Evolutionary conservation across 1,140 invertebrate species (phyloP).

Genomic region (Caerostris extrusa): DNA sequence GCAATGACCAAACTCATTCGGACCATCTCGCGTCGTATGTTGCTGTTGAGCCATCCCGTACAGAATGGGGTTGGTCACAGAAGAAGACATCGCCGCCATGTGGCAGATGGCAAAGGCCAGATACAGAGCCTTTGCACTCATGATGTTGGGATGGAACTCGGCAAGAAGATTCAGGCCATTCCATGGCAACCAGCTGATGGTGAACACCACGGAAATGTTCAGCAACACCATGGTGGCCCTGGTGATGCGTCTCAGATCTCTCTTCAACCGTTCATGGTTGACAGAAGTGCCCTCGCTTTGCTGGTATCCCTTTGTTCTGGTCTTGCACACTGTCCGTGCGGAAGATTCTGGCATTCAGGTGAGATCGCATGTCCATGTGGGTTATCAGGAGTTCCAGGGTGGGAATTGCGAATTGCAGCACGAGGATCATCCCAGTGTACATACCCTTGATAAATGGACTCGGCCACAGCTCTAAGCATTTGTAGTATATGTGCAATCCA

Average conservation of each 20-base stretch:
- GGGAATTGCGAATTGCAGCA: constrained; percentile 84
- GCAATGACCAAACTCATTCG: constrained; percentile 41
- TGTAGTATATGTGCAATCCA: constrained; percentile 81
- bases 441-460: constrained; percentile 81
- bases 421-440: constrained; percentile 83
- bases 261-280: constrained; percentile 62
- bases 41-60: constrained; percentile 85
- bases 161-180: constrained; percentile 83
- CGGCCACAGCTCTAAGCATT: constrained; percentile 83
- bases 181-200: constrained; percentile 83
- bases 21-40: constrained; percentile 82
- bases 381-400: constrained; percentile 83
- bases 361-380: constrained; percentile 83
- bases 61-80: constrained; percentile 84
- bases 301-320: neutral
- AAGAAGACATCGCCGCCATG: constrained; percentile 84
- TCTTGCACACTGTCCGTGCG: constrained; percentile 1
- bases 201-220: constrained; percentile 80
- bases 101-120: constrained; percentile 84
- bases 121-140: constrained; percentile 81
- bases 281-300: neutral
- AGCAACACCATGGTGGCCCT: constrained; percentile 82
- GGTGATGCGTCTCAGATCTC: constrained; percentile 83
- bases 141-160: constrained; percentile 80
- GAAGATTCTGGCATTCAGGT: constrained; percentile 80